These are phyloP conservation scores for Sarcophaga peregrina DNA, from an alignment of 1,140 invertebrate species.

Conservation along the genomic window DNA sequence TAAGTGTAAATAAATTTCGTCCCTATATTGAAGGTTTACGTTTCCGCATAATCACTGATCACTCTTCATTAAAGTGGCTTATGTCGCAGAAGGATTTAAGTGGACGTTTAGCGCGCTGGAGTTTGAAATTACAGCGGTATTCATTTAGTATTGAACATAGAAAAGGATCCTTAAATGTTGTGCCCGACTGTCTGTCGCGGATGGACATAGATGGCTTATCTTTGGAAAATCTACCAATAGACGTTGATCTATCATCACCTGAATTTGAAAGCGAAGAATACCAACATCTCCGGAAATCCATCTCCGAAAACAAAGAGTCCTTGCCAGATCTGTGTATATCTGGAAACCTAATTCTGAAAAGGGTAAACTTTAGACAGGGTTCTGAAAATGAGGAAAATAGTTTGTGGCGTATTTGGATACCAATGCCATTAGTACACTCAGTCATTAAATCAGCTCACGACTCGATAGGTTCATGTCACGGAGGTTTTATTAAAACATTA, in stretches of 20 bases:
- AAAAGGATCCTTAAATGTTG: constrained; percentile 57
- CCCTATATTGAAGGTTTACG: constrained; percentile 62
- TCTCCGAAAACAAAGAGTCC: constrained; percentile 26
- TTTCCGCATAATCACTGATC: constrained; percentile 64
- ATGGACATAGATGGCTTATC: neutral
- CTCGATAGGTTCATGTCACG: neutral
- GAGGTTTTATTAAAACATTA: constrained; percentile 7
- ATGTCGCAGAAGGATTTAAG: constrained; percentile 51
- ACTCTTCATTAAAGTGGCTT: constrained; percentile 51
- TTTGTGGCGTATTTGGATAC: constrained; percentile 25
- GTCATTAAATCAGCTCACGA: constrained; percentile 11
- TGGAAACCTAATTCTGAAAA: neutral
- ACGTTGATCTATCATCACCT: constrained; percentile 13
- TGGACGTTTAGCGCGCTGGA: constrained; percentile 58
- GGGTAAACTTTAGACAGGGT: neutral
- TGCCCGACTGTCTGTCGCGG: constrained; percentile 60
- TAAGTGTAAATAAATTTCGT: constrained; percentile 65
- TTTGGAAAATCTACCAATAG: neutral
- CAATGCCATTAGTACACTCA: constrained; percentile 1
- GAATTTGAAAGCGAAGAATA: constrained; percentile 31
- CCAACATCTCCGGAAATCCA: neutral
- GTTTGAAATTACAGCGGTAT: constrained; percentile 50
- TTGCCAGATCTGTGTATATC: neutral
- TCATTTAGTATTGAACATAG: constrained; percentile 62
- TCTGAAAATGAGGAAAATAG: neutral